Conservation (phyloP, 2,113 vertebrate genomes). For the Asarcornis scutulata region DNA sequence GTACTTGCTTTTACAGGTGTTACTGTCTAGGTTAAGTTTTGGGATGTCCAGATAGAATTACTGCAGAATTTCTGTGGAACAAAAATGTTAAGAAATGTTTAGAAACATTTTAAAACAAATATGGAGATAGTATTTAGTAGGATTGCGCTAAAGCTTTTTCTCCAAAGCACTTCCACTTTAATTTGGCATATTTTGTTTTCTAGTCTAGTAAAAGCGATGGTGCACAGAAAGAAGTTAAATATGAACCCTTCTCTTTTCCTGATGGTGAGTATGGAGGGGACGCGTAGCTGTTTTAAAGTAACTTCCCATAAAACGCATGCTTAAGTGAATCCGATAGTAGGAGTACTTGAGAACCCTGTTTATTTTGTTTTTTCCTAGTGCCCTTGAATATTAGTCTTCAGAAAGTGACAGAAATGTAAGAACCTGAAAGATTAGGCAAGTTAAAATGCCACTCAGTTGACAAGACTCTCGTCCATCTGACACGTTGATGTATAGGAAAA, state of each 20-base stretch:
- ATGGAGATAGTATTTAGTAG: background rate
- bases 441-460: background rate
- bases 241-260: conserved; percentile 91
- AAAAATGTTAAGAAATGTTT: background rate
- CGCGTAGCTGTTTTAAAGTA: background rate
- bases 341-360: background rate
- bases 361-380: background rate
- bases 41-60: background rate
- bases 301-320: background rate
- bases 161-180: background rate
- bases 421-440: background rate
- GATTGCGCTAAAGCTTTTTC: background rate
- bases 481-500: background rate
- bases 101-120: background rate
- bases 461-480: background rate
- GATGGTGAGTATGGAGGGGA: conserved; percentile 83
- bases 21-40: background rate
- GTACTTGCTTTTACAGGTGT: background rate
- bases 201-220: conserved; percentile 78
- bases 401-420: background rate
- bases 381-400: background rate
- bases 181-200: conserved; percentile 16
- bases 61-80: background rate
- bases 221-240: conserved; percentile 86
- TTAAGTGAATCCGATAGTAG: background rate